These are phyloP conservation scores for Laticauda laticaudata DNA, from an alignment of 2,113 vertebrate genomes.

Conservation along the genomic window DNA sequence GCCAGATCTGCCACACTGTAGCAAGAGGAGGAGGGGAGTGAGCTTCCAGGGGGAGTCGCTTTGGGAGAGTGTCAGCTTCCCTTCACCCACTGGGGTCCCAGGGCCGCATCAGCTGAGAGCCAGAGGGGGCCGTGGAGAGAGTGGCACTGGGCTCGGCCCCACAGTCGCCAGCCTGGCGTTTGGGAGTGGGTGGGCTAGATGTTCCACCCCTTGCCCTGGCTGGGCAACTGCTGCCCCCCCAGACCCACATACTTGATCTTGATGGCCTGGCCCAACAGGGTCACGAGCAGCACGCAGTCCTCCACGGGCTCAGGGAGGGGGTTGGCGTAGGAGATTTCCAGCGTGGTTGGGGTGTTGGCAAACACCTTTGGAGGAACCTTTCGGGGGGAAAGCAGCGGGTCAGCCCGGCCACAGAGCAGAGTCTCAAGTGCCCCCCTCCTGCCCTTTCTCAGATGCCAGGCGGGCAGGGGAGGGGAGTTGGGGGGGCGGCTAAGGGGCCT, in stretches of 20 bases:
- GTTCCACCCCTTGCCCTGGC: too few species aligned
- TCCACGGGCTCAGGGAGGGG: slow-evolving; percentile 60
- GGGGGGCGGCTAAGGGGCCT: background rate
- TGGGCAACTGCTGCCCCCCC: background rate
- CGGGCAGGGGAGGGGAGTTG: background rate
- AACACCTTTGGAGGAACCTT: slow-evolving; percentile 53
- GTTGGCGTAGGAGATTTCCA: slow-evolving; percentile 67
- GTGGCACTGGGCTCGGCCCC: background rate
- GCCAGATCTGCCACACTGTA: slow-evolving; percentile 60
- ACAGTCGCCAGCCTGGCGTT: background rate
- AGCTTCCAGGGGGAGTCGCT: background rate
- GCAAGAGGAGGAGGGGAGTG: background rate
- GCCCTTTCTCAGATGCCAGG: background rate
- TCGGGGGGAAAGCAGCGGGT: background rate
- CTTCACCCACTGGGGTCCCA: background rate
- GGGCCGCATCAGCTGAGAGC: background rate
- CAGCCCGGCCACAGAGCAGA: background rate
- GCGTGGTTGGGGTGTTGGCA: slow-evolving; percentile 46
- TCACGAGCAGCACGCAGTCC: slow-evolving; percentile 68
- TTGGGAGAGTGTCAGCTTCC: background rate
- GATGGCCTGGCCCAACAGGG: slow-evolving; percentile 63
- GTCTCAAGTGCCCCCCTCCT: background rate
- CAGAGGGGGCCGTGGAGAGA: background rate
- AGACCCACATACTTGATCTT: slow-evolving; percentile 61
- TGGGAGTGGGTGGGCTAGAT: background rate